Base-by-base conservation (phyloP, 2,797 vertebrate genomes). In the Lacerta viridis region DNA sequence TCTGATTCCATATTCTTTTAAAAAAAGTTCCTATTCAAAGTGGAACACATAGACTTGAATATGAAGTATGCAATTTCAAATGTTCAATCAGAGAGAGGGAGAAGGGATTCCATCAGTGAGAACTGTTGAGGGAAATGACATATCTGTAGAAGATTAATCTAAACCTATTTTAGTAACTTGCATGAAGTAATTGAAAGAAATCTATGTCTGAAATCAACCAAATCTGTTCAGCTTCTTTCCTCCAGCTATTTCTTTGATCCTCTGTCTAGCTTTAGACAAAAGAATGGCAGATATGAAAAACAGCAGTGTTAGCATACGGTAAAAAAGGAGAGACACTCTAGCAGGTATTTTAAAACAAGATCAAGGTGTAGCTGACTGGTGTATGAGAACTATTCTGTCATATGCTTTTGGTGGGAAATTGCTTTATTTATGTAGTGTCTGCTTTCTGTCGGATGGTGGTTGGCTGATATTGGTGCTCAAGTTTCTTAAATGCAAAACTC, bases 131-230 rank as follows among this genome's bases (percentile, higher is more conserved):
- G 77, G 74, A 61, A 86, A 87, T 10, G 72, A 81, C 93, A 91
- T 84, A 93, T 80, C 84, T 17, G 33, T 77, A 86, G 78, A 87
- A 89, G 27, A 90, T 41, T 18, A 10, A 66, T 83, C 43, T 90
- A 85, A 88, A 90, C 5, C 41, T 91, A 92, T 87, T 93, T 88
- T 55, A 92, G 68, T 33, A 71, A 83, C 8, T 83, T 86, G 36
- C 46, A 77, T 90, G 80, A 84, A 93, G 74, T 93, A 92, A 91
- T 89, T 92, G 85, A 72, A 85, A 92, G 66, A 74, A 41, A 4
- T 79, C 77, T 66, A 20, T 89, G 9, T 0, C 0, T 88, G 76
- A 79, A 71, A 93, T 90, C 68, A 74, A 7, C 64, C 13, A 33
- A 82, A 91, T 39, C 87, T 92, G 27, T 29, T 89, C 41, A 23